Evolutionary conservation across 1,140 invertebrate species (phyloP), one percentile per base, ranked within the genome.

Genomic region (Cephus cinctus): DNA sequence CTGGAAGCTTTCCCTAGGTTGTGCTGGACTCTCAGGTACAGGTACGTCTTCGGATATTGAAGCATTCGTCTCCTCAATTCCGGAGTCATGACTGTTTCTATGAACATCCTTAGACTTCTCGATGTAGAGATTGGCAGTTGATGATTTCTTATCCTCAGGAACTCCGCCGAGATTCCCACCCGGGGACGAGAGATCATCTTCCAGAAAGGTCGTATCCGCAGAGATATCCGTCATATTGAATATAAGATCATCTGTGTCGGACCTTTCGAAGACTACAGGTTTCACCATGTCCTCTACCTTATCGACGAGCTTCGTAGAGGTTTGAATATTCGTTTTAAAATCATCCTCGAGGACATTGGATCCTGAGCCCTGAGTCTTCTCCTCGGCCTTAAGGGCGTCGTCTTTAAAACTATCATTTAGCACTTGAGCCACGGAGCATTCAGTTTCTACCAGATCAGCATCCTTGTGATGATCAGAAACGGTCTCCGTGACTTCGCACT

Each of bases 41-140:
- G n/a, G n/a, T 9, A 43, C 30, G 14, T 59, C 54, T 12, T 56
- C 54, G 2, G 38, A 11, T 11, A 59, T 44, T 16, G 56, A 57
- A 5, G 51, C 22, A 12, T 38, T 50, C 1, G 49, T 49, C 8
- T 61, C 49, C 14, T 59, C 58, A 18, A 56, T 61, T 4, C 56
- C 60, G 3, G 56, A 61, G 32, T 53, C 52, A 18, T 66, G 53
- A 23, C 59, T 58, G n/a, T 62, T 58, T 8, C 54, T 57, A 42
- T 53, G 53, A 14, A 59, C 11, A 16, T 48, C 45, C 5, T 43
- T 46, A 6, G 57, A 52, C 19, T 52, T 57, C 21, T 63, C 54
- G 11, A 57, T 58, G 12, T 61, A 39, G 11, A 59, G 43, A 43
- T 47, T 58, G 12, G 50, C 54, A 11, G 34, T 32, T 14, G 43